Evolutionary conservation across 2,888 invertebrate genomes (phyloP), one percentile per base, ranked within the genome.

Genomic region (Amphipyra tragopoginis): DNA sequence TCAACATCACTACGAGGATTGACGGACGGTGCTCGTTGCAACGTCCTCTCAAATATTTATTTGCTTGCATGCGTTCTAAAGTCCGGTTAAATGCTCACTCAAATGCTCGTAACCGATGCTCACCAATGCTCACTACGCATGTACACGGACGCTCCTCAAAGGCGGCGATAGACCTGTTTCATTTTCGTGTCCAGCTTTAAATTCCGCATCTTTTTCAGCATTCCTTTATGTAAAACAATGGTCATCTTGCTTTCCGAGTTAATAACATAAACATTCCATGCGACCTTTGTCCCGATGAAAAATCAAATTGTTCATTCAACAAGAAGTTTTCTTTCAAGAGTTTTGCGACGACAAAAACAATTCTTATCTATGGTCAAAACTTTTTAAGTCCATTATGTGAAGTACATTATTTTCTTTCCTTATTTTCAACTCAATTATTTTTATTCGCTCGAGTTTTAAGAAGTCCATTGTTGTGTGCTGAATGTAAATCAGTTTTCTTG

Each of bases 331-430:
- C 39, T 38, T 34, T 0, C 8, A 43, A 43, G 63, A 50, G n/a
- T 67, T 55, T 56, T 21, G 10, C 42, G 44, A 62, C 40, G 53
- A 53, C 72, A 57, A 54, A 56, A 62, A 62, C 50, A 57, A 33
- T 21, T 56, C 42, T 50, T 50, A 58, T 55, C 53, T 47, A 40
- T 51, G 42, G 53, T 38, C 38, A 21, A 38, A 71, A 73, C 51
- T 73, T 72, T 56, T 53, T 51, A 59, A 73, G 59, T 54, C 59
- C 65, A 65, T 69, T 65, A 57, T 73, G 42, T 60, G 48, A 60
- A 60, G n/a, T 47, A 44, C n/a, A n/a, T n/a, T n/a, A n/a, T n/a
- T n/a, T 42, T n/a, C 36, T 57, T 50, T 57, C 43, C 49, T 29
- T 43, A 55, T 44, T 47, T 57, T 21, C 10, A 47, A 57, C 50